These are phyloP conservation scores for Squalus acanthias DNA, from an alignment of 2,797 vertebrate genomes.

Conservation along the genomic window DNA sequence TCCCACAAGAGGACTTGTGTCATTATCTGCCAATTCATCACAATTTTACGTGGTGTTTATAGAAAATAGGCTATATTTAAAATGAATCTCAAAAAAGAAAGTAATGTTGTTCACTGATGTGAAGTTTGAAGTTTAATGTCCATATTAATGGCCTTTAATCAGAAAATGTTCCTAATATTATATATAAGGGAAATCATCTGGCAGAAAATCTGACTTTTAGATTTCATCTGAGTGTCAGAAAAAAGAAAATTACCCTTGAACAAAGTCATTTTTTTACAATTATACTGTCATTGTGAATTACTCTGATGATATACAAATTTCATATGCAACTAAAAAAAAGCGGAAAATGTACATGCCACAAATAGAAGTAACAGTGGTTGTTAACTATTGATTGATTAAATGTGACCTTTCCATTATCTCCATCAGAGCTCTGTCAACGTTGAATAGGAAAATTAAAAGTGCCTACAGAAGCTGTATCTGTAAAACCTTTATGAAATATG, in stretches of 20 bases:
- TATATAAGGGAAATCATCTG: neutral
- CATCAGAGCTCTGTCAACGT: neutral
- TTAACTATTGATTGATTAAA: slow-evolving; percentile 25
- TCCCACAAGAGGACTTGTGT: neutral
- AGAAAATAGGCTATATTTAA: neutral
- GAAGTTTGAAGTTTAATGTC: neutral
- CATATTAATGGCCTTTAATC: neutral
- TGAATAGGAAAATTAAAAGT: neutral
- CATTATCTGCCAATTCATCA: neutral
- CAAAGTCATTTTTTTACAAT: neutral
- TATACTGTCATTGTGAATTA: slow-evolving; percentile 17
- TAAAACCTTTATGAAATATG: neutral
- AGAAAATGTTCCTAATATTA: neutral
- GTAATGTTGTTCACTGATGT: neutral
- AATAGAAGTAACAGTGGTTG: neutral
- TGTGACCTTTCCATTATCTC: slow-evolving; percentile 35
- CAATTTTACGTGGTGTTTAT: neutral
- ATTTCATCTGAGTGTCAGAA: neutral
- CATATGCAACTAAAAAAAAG: neutral
- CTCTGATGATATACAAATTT: slow-evolving; percentile 21
- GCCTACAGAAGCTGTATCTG: neutral
- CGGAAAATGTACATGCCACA: neutral
- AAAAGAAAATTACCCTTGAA: slow-evolving; percentile 30
- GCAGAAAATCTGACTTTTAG: slow-evolving; percentile 6
- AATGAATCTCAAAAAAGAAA: neutral